phyloP scores from a whole-genome alignment of 2,113 vertebrate genomes.

The Crotalus viridis region DNA sequence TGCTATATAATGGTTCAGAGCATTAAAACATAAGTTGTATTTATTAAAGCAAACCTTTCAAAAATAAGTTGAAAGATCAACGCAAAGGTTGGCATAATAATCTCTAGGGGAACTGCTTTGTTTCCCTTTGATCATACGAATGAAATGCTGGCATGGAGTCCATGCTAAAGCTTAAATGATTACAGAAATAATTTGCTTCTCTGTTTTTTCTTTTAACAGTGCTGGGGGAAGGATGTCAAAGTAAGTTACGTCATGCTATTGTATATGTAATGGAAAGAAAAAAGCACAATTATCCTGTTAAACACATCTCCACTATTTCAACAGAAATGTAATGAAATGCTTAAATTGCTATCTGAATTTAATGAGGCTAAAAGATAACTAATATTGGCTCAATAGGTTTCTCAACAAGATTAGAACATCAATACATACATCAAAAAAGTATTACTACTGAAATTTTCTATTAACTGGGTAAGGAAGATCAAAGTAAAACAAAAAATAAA shows the following conservation, averaged over 20 bases:
- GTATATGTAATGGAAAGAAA: not conserved
- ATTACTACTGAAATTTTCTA: not conserved
- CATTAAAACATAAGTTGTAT: constrained; percentile 23
- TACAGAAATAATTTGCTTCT: not conserved
- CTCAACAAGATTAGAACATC: not conserved
- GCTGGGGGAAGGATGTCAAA: not conserved
- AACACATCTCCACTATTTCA: not conserved
- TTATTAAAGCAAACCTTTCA: constrained; percentile 27
- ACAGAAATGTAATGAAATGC: not conserved
- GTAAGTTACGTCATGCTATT: not conserved
- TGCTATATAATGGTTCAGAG: not conserved
- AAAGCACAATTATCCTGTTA: not conserved
- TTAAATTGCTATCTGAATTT: not conserved
- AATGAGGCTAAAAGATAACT: not conserved
- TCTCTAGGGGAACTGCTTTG: not conserved
- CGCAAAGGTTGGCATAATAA: constrained; percentile 14
- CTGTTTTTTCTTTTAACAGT: constrained; percentile 11
- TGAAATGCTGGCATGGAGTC: not conserved
- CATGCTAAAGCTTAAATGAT: not conserved
- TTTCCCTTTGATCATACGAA: not conserved
- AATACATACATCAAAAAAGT: not conserved
- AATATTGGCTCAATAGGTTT: not conserved
- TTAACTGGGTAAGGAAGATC: not conserved
- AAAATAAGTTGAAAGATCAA: not conserved
- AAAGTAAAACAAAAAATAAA: not conserved